Evolutionary conservation across 30 jellyfish, hydroid and myxozoan species (phyloP).

Genomic region (Mastigias papua): DNA sequence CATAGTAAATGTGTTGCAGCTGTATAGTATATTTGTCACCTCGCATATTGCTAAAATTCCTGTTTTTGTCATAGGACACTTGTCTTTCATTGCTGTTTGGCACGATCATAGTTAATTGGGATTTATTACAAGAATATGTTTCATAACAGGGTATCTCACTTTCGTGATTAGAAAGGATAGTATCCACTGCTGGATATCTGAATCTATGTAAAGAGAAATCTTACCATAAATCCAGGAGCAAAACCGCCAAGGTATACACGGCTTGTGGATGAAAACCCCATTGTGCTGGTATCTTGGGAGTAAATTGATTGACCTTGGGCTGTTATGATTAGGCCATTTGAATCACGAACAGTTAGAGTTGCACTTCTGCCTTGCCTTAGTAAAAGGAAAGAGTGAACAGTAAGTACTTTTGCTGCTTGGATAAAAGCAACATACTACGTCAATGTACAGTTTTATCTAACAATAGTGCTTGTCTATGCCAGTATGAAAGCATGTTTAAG

Average conservation of each 20-base stretch:
- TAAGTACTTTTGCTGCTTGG: neutral
- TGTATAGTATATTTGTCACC: too few species aligned
- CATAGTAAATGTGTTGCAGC: too few species aligned
- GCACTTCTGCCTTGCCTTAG: slow-evolving; percentile 70
- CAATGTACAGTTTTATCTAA: too few species aligned
- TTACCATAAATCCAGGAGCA: slow-evolving; percentile 90
- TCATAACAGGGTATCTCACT: too few species aligned
- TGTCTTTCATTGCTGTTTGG: too few species aligned
- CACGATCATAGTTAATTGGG: too few species aligned
- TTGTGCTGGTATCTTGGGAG: slow-evolving; percentile 52
- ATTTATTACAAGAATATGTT: too few species aligned
- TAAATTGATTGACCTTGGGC: slow-evolving; percentile 56
- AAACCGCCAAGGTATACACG: slow-evolving; percentile 89
- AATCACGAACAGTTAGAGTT: slow-evolving; percentile 43
- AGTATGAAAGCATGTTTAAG: too few species aligned
- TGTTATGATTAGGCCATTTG: slow-evolving; percentile 12
- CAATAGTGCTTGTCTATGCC: too few species aligned
- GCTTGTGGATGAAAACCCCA: slow-evolving; percentile 73
- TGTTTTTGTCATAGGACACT: too few species aligned
- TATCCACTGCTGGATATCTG: neutral
- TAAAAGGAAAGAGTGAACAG: neutral
- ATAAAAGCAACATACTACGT: neutral
- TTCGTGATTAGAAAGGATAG: too few species aligned
- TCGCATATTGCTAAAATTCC: too few species aligned
- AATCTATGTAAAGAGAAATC: neutral